Percentiles rank a stretch among this genome's conserved stretches.
phyloP scores from a whole-genome alignment of 1,140 invertebrate species.

The Drosophila paulistorum region DNA sequence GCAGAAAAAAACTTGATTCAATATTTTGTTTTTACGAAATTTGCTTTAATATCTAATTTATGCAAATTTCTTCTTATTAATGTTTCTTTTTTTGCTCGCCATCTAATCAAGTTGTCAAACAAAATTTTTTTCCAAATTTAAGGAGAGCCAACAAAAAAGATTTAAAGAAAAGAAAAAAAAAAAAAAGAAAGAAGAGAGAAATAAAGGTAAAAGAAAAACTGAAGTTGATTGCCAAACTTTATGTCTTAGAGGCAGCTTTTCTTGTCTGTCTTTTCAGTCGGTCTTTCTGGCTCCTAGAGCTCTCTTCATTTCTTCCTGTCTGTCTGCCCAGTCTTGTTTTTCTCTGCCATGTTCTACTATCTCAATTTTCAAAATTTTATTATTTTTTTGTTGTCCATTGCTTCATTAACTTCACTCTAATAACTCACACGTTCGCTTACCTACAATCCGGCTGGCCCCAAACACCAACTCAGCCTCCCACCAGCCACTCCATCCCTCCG shows the following conservation, averaged over 20 bases:
- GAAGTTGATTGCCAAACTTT: constrained; percentile 18
- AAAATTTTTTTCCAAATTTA: not conserved
- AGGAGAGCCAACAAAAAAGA: constrained; percentile 11
- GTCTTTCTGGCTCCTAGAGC: not conserved
- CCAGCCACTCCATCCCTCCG: not conserved
- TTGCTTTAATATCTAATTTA: not conserved
- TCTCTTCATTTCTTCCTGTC: not conserved
- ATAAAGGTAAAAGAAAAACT: constrained; percentile 13
- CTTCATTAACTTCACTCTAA: constrained; percentile 24
- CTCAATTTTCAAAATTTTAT: not conserved
- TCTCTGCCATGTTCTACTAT: constrained; percentile 4
- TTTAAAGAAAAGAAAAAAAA: constrained; percentile 5
- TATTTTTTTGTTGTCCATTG: constrained; percentile 10
- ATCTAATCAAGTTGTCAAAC: constrained; percentile 22
- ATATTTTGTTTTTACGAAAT: no score
- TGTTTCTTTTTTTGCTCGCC: not conserved
- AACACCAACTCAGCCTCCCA: not conserved
- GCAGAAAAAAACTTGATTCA: no score
- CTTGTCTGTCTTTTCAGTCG: not conserved
- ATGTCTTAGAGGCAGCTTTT: constrained; percentile 12
- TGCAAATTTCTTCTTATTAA: constrained; percentile 3
- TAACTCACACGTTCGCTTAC: constrained; percentile 22
- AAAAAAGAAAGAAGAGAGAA: not conserved
- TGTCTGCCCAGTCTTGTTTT: no score
- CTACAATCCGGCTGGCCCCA: not conserved